These are phyloP conservation scores for Panthera uncia DNA, from an alignment of 2,113 vertebrate genomes.

Conservation along the genomic window DNA sequence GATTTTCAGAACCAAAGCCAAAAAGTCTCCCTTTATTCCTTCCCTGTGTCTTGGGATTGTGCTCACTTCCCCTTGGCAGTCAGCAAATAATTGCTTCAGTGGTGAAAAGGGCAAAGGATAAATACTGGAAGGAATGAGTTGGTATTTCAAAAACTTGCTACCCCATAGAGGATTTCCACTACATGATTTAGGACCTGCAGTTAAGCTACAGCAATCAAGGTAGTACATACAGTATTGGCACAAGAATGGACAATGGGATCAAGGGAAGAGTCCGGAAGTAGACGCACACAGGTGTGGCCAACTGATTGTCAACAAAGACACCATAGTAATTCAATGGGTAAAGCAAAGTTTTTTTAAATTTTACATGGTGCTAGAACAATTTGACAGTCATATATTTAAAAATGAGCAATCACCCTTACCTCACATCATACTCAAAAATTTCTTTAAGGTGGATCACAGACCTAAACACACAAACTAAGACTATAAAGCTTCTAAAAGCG, in stretches of 20 bases:
- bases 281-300: fast-evolving
- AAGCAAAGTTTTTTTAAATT: background rate
- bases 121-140: background rate
- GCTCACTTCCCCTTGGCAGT: background rate
- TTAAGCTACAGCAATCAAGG: background rate
- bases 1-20: background rate
- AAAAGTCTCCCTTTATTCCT: background rate
- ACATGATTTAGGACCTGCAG: background rate
- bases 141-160: background rate
- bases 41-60: background rate
- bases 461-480: background rate
- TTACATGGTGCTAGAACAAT: background rate
- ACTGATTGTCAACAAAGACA: background rate
- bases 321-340: background rate
- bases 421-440: background rate
- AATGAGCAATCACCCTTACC: background rate
- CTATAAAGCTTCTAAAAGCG: background rate
- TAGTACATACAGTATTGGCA: background rate
- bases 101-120: background rate
- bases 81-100: background rate
- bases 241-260: background rate
- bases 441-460: background rate
- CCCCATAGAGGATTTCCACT: background rate
- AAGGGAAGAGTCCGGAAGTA: background rate
- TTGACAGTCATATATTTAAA: background rate